Evolutionary conservation across 2,888 invertebrate genomes (phyloP), one percentile per base, ranked within the genome.

Genomic region (Stenichneumon culpator): DNA sequence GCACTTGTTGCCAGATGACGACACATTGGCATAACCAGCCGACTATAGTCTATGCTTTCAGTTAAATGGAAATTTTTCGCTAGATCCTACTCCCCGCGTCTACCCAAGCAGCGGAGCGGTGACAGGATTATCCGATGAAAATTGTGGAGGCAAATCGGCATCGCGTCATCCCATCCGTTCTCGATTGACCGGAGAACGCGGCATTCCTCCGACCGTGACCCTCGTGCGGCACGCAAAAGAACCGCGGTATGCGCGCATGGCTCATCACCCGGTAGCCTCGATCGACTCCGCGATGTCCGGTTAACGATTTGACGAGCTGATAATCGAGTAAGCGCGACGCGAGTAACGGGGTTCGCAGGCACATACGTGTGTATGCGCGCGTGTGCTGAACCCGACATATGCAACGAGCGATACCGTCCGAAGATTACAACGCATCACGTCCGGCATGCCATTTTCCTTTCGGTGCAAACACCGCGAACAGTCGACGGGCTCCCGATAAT

Each of bases 201-300:
- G 16, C 7, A 6, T n/a, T 63, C 6, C 16, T 32, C 14, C 28
- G 63, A 36, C 32, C 63, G 32, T 63, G 19, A 25, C 36, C 50
- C 36, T 65, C 52, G 39, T 16, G 36, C 25, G 50, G 52, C 28
- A 57, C 36, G 39, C 25, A 60, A 39, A 47, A 65, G 28, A 75
- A 9, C 22, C 79, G 52, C 73, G 79, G 79, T 60, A 39, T 32
- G 74, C 63, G 39, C 74, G 74, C 54, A 79, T 47, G 74, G 74
- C 75, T 63, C 63, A 52, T 83, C 83, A 83, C 74, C 79, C 69
- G 79, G 79, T 83, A 83, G 83, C 74, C 69, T 79, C 74, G 79
- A 83, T 79, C 69, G 32, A 60, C 60, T 60, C 54, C 32, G 19
- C 65, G 52, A 73, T 67, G 74, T 69, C 75, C 69, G 63, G 52